A percentile compares a stretch with the other conserved stretches of the same genome.
Evolutionary conservation across 2,797 vertebrate genomes (phyloP).

Genomic region (Alosa sapidissima): DNA sequence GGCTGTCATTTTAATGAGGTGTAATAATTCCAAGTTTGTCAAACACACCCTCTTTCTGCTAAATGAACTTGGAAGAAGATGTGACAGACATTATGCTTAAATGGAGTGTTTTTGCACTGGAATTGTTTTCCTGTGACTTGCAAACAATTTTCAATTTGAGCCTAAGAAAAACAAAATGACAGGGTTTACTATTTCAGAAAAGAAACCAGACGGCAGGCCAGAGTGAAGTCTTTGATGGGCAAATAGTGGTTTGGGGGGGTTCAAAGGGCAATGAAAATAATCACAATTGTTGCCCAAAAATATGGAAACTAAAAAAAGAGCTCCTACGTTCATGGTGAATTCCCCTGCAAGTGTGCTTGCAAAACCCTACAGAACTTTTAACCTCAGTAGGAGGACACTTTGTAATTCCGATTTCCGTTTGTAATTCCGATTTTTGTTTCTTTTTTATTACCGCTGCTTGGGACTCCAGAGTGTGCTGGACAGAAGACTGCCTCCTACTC

Average conservation of each 20-base stretch:
- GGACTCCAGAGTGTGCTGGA: neutral
- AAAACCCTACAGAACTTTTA: neutral
- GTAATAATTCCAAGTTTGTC: neutral
- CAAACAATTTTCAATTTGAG: conserved; percentile 70
- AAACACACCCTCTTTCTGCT: conserved; percentile 37
- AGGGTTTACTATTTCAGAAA: conserved; percentile 72
- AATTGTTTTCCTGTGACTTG: conserved; percentile 63
- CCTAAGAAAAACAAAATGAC: conserved; percentile 66
- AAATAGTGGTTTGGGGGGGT: conserved; percentile 41
- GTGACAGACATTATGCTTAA: conserved; percentile 31
- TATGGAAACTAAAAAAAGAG: neutral
- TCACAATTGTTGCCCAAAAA: conserved; percentile 37
- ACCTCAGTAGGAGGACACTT: neutral
- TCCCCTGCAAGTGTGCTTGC: neutral
- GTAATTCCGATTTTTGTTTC: neutral
- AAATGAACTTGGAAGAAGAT: conserved; percentile 45
- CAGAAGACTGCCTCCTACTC: neutral
- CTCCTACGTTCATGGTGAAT: neutral
- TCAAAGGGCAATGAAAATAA: conserved; percentile 41
- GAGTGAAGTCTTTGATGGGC: conserved; percentile 47
- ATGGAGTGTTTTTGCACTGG: conserved; percentile 42
- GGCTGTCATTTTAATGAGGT: neutral
- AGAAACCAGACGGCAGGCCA: conserved; percentile 65
- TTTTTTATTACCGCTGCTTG: neutral
- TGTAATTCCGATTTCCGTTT: neutral